Conservation (phyloP, 2,888 invertebrate genomes). For the Aplocera efformata region DNA sequence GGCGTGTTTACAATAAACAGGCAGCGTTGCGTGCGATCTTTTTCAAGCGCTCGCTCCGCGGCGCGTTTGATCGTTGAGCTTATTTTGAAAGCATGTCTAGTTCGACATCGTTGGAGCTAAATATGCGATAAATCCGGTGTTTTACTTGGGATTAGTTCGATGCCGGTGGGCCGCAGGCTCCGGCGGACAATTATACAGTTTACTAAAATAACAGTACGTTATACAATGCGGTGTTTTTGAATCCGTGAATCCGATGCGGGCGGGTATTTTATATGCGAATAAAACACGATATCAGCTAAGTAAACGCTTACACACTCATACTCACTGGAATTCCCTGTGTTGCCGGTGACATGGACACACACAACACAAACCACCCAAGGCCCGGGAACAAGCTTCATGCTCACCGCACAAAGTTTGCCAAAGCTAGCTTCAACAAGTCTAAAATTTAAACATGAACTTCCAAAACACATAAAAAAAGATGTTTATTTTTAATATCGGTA, state of each 20-base stretch:
- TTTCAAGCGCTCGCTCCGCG: conserved; percentile 22
- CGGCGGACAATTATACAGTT: conserved; percentile 26
- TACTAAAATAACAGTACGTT: conserved; percentile 35
- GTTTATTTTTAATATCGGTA: no score
- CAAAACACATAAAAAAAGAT: background rate
- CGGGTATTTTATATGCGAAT: no score
- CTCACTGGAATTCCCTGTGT: no score
- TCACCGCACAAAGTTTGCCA: no score
- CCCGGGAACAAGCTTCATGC: no score
- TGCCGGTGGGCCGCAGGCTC: conserved; percentile 46
- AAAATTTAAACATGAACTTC: no score
- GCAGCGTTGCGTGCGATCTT: conserved; percentile 27
- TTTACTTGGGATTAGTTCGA: conserved; percentile 35
- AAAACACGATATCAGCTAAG: no score
- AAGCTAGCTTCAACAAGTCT: no score
- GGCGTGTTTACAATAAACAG: conserved; percentile 33
- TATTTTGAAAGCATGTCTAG: conserved; percentile 40
- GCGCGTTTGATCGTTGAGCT: conserved; percentile 31
- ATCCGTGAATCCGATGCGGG: conserved; percentile 26
- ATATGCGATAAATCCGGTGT: conserved; percentile 36
- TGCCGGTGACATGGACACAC: no score
- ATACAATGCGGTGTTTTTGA: conserved; percentile 30
- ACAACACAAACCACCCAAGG: no score
- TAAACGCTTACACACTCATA: no score
- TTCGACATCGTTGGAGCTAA: conserved; percentile 29